Base-by-base conservation (phyloP, 2,113 vertebrate genomes). In the Alligator mississippiensis region DNA sequence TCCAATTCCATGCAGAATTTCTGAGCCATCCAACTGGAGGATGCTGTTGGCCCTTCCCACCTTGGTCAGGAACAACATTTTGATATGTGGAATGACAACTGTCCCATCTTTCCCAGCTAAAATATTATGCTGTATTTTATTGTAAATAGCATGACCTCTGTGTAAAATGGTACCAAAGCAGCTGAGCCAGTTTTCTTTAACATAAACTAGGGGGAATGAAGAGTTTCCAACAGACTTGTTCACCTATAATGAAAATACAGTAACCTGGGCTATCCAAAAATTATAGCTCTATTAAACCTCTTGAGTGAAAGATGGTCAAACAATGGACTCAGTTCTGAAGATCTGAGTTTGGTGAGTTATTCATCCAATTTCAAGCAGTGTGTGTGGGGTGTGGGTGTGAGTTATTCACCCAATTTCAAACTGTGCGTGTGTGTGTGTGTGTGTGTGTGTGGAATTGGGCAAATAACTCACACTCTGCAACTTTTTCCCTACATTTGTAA, bases 251-350 rank as follows among this genome's bases (percentile, higher is more conserved):
- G 8, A 62, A 72, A 58, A 70, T 72, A 57, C 3, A n/a, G 11
- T n/a, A 21, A 62, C 11, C 17, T 1, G 47, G 38, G 66, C 38
- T 55, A n/a, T 11, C 17, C 17, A 3, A 5, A 5, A 5, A 1
- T 9, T 7, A 47, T 4, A 0, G 1, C 17, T 68, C n/a, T 61
- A 60, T 38, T 57, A 22, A 5, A 8, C 57, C 27, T 2, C 28
- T 55, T 13, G 11, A 2, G 2, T 11, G 15, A 27, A 62, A 59
- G 7, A 18, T 14, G 22, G 77, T 1, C 3, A 0, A 9, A 55
- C 7, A 1, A 10, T 2, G 21, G 2, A 1, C 2, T 4, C 3
- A 30, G 34, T 3, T 1, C 34, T 18, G 34, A 47, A 47, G 47
- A 47, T 47, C 47, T 47, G 47, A 47, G 47, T 47, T 47, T 47